Evolutionary conservation across 2,113 vertebrate genomes (phyloP), one percentile per base, ranked within the genome.

Genomic region (Macroglossus sobrinus): DNA sequence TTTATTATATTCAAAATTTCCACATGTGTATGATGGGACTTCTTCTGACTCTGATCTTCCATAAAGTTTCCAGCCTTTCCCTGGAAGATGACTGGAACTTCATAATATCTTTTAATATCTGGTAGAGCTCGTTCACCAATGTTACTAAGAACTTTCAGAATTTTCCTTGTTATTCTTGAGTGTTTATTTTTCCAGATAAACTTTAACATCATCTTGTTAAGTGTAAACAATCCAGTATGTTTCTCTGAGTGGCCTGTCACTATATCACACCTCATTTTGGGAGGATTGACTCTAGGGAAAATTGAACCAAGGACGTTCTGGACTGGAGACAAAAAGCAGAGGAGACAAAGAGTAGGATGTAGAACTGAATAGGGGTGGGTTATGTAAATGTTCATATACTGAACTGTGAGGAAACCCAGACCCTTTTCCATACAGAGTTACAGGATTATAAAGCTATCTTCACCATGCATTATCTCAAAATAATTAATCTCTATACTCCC

Each of bases 1-100:
- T 84, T 91, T 40, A 84, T 16, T 3, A 57, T 76, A 94, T 30
- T 84, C 53, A 88, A 75, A 90, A 80, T 94, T 90, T 28, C n/a
- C n/a, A 63, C 26, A 19, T 75, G 38, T 71, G 40, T 87, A 40
- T 72, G 35, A 91, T 82, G 15, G 35, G 12, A 30, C 40, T n/a
- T 90, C 35, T 92, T 43, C 22, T 33, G 15, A 35, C 16, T 68
- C 80, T 43, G 38, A 14, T 91, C 40, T 95, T 87, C 74, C 26
- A 74, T 38, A 59, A 91, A 75, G 63, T 50, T 86, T 21, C 57
- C 80, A 81, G 30, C 2, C 5, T 74, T 63, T 89, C 40, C 38
- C 69, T 64, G 3, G 84, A 45, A 43, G 55, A 88, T 91, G 24
- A 30, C n/a, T 53, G 63, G 55, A 82, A 55, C 8, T 69, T 95